A percentile compares a stretch with the other conserved stretches of the same genome.
phyloP scores from a whole-genome alignment of 1,140 invertebrate species.

The Hestina assimilis region DNA sequence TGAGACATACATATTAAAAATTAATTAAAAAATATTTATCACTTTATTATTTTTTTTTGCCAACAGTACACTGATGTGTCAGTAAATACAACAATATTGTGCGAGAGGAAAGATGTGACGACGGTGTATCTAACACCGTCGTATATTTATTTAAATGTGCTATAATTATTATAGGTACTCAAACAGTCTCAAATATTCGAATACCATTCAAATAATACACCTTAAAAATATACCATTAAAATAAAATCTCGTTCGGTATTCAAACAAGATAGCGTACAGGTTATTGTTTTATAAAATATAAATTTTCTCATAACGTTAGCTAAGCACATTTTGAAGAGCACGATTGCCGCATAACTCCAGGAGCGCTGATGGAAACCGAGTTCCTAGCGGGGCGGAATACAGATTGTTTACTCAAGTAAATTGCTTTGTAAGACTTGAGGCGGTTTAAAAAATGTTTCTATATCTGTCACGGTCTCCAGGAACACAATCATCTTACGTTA shows the following conservation, averaged over 20 bases:
- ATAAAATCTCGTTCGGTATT: background rate
- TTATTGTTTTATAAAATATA: constrained; percentile 29
- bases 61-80: too few relatives aligned
- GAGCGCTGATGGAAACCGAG: constrained; percentile 25
- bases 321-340: constrained; percentile 26
- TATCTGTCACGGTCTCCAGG: constrained; percentile 37
- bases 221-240: background rate
- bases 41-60: too few relatives aligned
- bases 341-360: constrained; percentile 27
- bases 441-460: constrained; percentile 64
- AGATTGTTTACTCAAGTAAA: constrained; percentile 67
- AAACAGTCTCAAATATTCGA: too few relatives aligned
- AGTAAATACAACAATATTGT: too few relatives aligned
- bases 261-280: constrained; percentile 7
- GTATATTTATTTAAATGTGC: too few relatives aligned
- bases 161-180: too few relatives aligned
- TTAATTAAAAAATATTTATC: too few relatives aligned
- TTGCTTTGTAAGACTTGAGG: constrained; percentile 64
- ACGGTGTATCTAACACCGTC: too few relatives aligned
- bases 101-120: too few relatives aligned
- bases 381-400: constrained; percentile 36
- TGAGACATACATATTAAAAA: too few relatives aligned
- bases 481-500: constrained; percentile 44
- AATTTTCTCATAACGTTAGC: constrained; percentile 27
- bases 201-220: too few relatives aligned